Percentiles rank a stretch among this genome's conserved stretches.
These are phyloP conservation scores for Nansenia antarctica DNA, from an alignment of 2,113 vertebrate species.

Conservation along the genomic window DNA sequence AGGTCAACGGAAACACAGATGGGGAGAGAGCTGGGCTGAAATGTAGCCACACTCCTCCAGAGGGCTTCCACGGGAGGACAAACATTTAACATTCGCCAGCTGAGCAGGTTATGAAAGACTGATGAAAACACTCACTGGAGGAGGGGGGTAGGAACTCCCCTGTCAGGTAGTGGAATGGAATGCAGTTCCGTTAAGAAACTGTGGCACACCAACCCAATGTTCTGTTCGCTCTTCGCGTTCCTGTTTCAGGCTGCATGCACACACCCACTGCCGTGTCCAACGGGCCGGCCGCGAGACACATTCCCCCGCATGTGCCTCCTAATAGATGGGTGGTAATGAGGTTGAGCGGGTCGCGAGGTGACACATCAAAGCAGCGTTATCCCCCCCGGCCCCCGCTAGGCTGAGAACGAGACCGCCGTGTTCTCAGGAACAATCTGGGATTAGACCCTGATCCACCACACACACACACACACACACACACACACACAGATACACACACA, in stretches of 20 bases:
- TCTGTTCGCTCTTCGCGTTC: conserved; percentile 7
- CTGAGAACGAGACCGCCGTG: conserved; percentile 44
- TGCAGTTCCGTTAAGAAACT: conserved; percentile 6
- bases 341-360: conserved; percentile 57
- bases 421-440: conserved; percentile 52
- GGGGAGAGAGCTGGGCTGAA: conserved; percentile 50
- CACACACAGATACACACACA: conserved; percentile 7
- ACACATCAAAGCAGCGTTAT: conserved; percentile 67
- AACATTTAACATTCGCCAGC: conserved; percentile 65
- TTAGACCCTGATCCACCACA: conserved; percentile 40
- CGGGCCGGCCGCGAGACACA: conserved; percentile 1
- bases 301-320: conserved; percentile 30
- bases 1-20: conserved; percentile 1
- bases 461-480: conserved; percentile 7
- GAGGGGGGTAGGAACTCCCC: neutral
- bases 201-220: neutral
- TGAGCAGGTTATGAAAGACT: conserved; percentile 49
- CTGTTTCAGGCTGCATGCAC: neutral
- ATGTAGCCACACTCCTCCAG: conserved; percentile 63
- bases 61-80: conserved; percentile 49
- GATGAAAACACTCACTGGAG: conserved; percentile 61
- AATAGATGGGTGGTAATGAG: conserved; percentile 45
- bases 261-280: neutral
- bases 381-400: conserved; percentile 39
- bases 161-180: conserved; percentile 25